phyloP scores from a whole-genome alignment of 1,140 invertebrate species.

The Trichogramma pretiosum region DNA sequence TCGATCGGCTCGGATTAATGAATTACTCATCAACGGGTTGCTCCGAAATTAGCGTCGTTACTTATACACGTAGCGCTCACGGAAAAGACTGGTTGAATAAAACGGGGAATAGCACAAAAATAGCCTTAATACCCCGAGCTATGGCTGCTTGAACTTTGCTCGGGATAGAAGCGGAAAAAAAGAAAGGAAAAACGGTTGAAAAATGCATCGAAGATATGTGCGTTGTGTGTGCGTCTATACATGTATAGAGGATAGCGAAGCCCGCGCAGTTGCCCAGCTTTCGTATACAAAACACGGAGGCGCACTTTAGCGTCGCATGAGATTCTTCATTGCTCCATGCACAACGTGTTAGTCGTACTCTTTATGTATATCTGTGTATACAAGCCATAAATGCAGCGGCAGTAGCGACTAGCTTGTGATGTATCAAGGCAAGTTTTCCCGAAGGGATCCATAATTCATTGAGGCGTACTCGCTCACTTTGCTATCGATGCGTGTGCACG shows the following conservation, averaged over 20 bases:
- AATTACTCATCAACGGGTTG: neutral
- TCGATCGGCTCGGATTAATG: too few relatives aligned
- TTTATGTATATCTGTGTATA: neutral
- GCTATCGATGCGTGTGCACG: neutral
- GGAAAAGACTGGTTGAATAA: neutral
- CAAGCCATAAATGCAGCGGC: neutral
- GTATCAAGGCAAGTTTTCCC: neutral
- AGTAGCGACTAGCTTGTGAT: neutral
- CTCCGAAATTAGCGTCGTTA: neutral
- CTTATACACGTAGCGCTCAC: neutral
- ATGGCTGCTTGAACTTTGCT: too few relatives aligned
- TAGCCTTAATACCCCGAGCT: neutral
- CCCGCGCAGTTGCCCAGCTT: constrained; percentile 6
- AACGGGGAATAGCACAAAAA: neutral
- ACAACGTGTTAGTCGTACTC: neutral
- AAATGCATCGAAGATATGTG: constrained; percentile 1
- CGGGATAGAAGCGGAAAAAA: too few relatives aligned
- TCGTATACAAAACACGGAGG: neutral
- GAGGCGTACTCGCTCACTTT: constrained; percentile 1
- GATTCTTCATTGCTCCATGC: neutral
- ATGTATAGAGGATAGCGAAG: constrained; percentile 6
- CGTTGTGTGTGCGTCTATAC: neutral
- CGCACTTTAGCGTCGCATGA: neutral
- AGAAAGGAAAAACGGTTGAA: neutral
- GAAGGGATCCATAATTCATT: constrained; percentile 4